phyloP scores from a whole-genome alignment of 2,888 invertebrate species.

The Baronia brevicornis region DNA sequence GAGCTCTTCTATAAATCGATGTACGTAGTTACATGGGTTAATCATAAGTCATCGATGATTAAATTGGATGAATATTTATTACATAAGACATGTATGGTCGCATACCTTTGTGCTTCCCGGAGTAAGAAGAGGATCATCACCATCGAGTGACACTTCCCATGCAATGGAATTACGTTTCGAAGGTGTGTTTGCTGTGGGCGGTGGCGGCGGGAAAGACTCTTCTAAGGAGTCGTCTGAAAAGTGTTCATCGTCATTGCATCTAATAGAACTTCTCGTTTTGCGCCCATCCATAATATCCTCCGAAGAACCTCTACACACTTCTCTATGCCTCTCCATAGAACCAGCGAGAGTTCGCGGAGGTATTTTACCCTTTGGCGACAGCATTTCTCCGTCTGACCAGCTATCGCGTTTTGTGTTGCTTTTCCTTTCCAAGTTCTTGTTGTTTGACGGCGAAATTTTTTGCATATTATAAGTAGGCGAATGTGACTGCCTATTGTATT shows the following conservation, averaged over 20 bases:
- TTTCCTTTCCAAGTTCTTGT: conserved; percentile 51
- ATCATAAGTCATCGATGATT: too few relatives aligned
- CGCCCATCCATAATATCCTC: conserved; percentile 59
- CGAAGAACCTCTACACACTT: conserved; percentile 81
- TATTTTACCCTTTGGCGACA: conserved; percentile 70
- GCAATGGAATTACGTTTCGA: conserved; percentile 88
- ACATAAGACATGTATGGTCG: neutral
- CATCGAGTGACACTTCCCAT: conserved; percentile 90
- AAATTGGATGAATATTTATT: too few relatives aligned
- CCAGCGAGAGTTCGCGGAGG: conserved; percentile 82
- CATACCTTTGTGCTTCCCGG: conserved; percentile 81
- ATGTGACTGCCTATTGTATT: conserved; percentile 48
- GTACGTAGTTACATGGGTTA: too few relatives aligned
- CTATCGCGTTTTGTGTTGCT: conserved; percentile 49
- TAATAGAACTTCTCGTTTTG: conserved; percentile 49
- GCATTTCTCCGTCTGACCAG: conserved; percentile 59
- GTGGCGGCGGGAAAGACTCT: conserved; percentile 81
- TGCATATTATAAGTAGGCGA: conserved; percentile 60
- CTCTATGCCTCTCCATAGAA: conserved; percentile 85
- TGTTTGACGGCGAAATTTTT: conserved; percentile 60
- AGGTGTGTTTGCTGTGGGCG: conserved; percentile 70
- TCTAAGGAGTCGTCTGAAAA: conserved; percentile 91
- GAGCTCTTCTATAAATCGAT: too few relatives aligned
- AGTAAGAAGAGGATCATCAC: conserved; percentile 80
- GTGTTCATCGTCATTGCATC: conserved; percentile 70